Base-by-base conservation (phyloP, 1,140 invertebrate genomes). In the Andrena cerasifolii region DNA sequence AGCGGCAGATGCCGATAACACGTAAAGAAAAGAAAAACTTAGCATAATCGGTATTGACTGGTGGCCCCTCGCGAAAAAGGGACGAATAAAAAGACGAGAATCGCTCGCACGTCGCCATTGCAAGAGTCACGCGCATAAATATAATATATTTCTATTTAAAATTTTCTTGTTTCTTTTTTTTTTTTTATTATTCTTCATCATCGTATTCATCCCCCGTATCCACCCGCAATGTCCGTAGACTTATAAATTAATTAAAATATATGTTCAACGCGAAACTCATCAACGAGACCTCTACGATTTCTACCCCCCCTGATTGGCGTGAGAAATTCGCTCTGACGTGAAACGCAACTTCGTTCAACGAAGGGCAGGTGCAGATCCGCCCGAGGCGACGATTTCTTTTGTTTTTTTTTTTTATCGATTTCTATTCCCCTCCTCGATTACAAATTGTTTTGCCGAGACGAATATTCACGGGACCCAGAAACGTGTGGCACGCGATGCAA, bases 21-120 rank as follows among this genome's bases (percentile, higher is more conserved):
- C 84, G 71, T 85, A 82, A 40, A 40, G 36, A 40, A 79, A 82
- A 78, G 85, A 82, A 84, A 79, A 87, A 84, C 82, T 87, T 85
- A 88, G 79, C 74, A 84, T 86, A 88, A 85, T 83, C 61, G 72
- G 82, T 89, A 87, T 88, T 90, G 88, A 91, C 88, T 90, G 86
- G 66, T 86, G 61, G 78, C 83, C 79, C 75, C 72, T 80, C 56
- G 31, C 31, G n/a, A 65, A 21, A 53, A 82, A 78, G 73, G 75
- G 63, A 83, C 63, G 21, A 84, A 82, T 53, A 43, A 84, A 78
- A 56, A 72, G 70, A 82, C 56, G 58, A 83, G 71, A 74, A 70
- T 78, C 73, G 58, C 80, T 87, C 83, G 75, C 86, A 85, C 85
- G 82, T 84, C 86, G 85, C 67, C 80, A 81, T 85, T 86, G 84